phyloP scores from a whole-genome alignment of 2,797 vertebrate species.

The Periparus ater region DNA sequence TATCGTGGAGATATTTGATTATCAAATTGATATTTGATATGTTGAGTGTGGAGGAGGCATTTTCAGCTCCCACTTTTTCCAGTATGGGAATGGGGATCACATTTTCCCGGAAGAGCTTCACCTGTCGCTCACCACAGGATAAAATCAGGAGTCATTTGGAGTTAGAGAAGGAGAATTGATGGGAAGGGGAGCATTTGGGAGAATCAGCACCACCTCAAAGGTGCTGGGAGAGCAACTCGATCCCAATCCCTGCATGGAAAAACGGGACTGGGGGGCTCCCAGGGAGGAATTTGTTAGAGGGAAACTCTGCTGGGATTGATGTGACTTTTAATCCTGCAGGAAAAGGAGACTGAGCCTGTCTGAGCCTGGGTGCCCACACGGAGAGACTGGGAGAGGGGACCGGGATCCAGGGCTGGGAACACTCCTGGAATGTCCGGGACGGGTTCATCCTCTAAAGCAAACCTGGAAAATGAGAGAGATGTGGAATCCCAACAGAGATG shows the following conservation, averaged over 20 bases:
- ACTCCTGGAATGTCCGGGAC: neutral
- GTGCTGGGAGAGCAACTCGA: neutral
- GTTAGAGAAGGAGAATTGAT: neutral
- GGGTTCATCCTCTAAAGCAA: neutral
- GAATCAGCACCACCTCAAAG: no score
- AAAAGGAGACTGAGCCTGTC: neutral
- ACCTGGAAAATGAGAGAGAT: neutral
- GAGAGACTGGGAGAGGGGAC: neutral
- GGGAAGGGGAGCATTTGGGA: neutral
- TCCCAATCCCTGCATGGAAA: accelerated
- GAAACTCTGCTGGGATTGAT: neutral
- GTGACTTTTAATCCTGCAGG: neutral
- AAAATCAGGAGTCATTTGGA: neutral
- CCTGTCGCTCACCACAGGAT: neutral
- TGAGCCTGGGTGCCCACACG: neutral
- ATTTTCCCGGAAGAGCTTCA: neutral
- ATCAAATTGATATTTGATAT: neutral
- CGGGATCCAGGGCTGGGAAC: neutral
- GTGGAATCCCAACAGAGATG: neutral
- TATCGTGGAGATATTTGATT: neutral
- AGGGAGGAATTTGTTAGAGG: neutral
- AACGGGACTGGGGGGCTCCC: neutral
- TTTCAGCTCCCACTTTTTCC: neutral
- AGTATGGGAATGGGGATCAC: accelerated
- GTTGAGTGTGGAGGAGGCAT: accelerated